Percentiles rank a stretch among this genome's conserved stretches.
These are phyloP conservation scores for Peribatodes rhomboidaria DNA, from an alignment of 2,888 invertebrate genomes.

Conservation along the genomic window DNA sequence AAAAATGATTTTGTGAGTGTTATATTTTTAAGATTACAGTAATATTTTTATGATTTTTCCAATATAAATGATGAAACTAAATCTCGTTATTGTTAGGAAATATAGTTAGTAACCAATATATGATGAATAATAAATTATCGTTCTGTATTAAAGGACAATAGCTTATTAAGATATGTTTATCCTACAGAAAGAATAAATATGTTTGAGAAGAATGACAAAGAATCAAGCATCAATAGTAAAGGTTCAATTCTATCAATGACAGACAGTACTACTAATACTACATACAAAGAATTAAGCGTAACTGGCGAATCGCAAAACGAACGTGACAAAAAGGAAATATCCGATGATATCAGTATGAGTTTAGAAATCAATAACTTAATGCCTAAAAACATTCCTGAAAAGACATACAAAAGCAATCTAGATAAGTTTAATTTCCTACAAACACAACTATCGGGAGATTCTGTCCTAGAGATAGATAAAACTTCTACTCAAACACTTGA, in stretches of 20 bases:
- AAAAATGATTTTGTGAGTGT: background rate
- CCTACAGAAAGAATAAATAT: slow-evolving; percentile 83
- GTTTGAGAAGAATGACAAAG: slow-evolving; percentile 78
- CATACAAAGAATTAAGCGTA: slow-evolving; percentile 63
- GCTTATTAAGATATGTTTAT: slow-evolving; percentile 15
- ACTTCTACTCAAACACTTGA: slow-evolving; percentile 52
- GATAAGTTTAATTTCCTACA: slow-evolving; percentile 79
- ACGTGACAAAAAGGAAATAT: slow-evolving; percentile 52
- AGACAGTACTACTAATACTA: slow-evolving; percentile 66
- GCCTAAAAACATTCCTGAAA: slow-evolving; percentile 59
- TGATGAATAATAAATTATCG: slow-evolving; percentile 1
- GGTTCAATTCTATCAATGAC: slow-evolving; percentile 72
- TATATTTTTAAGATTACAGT: too few species aligned
- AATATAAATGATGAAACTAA: background rate
- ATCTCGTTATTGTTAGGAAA: background rate
- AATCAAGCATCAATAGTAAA: slow-evolving; percentile 68
- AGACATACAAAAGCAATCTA: slow-evolving; percentile 74
- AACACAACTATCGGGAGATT: slow-evolving; percentile 71
- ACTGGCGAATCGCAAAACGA: slow-evolving; percentile 56
- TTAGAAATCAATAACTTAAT: slow-evolving; percentile 29
- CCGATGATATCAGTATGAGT: slow-evolving; percentile 34
- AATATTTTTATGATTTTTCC: background rate
- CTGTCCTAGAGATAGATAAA: slow-evolving; percentile 53
- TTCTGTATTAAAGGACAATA: background rate
- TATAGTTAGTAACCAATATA: background rate